Evolutionary conservation across 2,797 vertebrate species (phyloP).

Genomic region (Betta splendens): DNA sequence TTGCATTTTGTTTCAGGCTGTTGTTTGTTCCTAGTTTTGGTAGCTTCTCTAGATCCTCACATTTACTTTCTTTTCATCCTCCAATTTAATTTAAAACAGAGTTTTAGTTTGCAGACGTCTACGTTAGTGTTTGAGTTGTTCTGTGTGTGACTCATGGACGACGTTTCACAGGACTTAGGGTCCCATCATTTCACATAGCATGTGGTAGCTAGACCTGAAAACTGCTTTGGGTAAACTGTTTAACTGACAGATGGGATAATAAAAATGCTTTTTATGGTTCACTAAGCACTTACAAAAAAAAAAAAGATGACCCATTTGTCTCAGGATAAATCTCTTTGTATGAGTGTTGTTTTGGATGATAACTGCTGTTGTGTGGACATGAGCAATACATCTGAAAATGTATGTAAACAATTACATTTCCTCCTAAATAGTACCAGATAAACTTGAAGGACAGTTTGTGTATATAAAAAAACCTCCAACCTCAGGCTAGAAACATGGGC

Average conservation of each 20-base stretch:
- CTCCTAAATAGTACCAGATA: slow-evolving; percentile 32
- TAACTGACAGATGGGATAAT: slow-evolving; percentile 60
- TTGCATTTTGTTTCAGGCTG: slow-evolving; percentile 53
- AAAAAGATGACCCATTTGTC: slow-evolving; percentile 58
- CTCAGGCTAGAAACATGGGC: slow-evolving; percentile 32
- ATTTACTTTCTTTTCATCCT: slow-evolving; percentile 61
- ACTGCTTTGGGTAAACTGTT: slow-evolving; percentile 59
- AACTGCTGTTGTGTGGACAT: slow-evolving; percentile 30
- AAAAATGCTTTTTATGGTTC: slow-evolving; percentile 51
- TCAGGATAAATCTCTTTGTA: slow-evolving; percentile 49
- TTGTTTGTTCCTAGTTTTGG: slow-evolving; percentile 60
- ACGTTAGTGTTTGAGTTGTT: slow-evolving; percentile 64
- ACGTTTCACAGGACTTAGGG: slow-evolving; percentile 53
- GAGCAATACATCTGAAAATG: slow-evolving; percentile 43
- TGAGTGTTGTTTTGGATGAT: slow-evolving; percentile 41
- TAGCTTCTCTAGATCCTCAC: slow-evolving; percentile 59
- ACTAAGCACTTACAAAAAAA: slow-evolving; percentile 56
- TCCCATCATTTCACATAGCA: slow-evolving; percentile 31
- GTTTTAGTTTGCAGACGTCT: slow-evolving; percentile 64
- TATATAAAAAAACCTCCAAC: slow-evolving; percentile 25
- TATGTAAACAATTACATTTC: slow-evolving; percentile 33
- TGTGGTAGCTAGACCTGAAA: slow-evolving; percentile 49
- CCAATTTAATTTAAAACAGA: slow-evolving; percentile 54
- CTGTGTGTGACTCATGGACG: slow-evolving; percentile 63
- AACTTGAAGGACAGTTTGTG: slow-evolving; percentile 48